phyloP scores from a whole-genome alignment of 2,797 vertebrate species.

The Pipistrellus pipistrellus region DNA sequence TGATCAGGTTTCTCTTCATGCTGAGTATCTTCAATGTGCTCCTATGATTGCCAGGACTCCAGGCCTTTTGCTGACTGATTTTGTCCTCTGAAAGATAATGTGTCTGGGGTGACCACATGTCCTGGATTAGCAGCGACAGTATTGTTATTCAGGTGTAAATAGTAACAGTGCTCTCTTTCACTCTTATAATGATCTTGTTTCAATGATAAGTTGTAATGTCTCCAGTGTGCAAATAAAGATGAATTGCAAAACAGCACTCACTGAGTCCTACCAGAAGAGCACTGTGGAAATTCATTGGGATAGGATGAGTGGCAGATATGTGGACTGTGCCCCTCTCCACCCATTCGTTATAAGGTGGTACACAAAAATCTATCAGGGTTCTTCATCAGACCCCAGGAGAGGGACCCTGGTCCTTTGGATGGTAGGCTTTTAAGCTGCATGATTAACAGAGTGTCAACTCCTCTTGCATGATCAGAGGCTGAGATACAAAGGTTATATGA shows the following conservation, averaged over 20 bases:
- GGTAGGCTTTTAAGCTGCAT: background rate
- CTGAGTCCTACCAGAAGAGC: background rate
- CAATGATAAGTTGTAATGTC: background rate
- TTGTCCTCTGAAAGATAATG: background rate
- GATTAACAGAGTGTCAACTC: background rate
- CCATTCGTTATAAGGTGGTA: background rate
- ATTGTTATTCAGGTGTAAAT: background rate
- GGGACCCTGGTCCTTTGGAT: background rate
- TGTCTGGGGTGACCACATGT: background rate
- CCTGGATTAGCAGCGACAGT: background rate
- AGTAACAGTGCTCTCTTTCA: background rate
- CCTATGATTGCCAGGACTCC: background rate
- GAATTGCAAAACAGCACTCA: slow-evolving; percentile 19
- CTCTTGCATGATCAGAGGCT: background rate
- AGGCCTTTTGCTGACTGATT: background rate
- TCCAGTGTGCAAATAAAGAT: background rate
- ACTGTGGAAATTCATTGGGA: background rate
- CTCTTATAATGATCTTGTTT: background rate
- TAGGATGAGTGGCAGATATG: background rate
- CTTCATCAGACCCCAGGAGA: background rate
- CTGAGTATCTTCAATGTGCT: background rate
- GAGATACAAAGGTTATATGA: background rate
- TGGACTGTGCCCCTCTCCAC: rapidly evolving
- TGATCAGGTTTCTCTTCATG: background rate
- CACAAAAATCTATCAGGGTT: background rate